Evolutionary conservation across 2,113 vertebrate genomes (phyloP), one percentile per base, ranked within the genome.

Genomic region (Platanista minor): DNA sequence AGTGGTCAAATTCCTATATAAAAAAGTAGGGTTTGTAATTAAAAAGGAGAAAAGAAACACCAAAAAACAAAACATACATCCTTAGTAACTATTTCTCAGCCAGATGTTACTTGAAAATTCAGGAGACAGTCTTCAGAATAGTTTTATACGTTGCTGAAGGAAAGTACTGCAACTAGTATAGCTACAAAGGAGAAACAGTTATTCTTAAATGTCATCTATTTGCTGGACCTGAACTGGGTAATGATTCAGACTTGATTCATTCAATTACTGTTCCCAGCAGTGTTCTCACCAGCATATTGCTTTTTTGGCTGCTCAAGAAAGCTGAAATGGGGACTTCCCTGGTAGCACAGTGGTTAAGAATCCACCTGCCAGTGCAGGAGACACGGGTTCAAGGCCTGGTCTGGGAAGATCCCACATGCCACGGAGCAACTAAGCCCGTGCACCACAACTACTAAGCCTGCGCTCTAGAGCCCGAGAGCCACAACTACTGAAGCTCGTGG

Each of bases 201-300:
- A 95, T 96, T 98, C 92, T 98, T 95, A 98, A 98, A 98, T 96
- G 96, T 78, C 54, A 23, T 96, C 80, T 97, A 85, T 97, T 98
- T 98, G 95, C 96, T 96, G 94, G 97, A 97, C 17, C 31, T 96
- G 87, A 36, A 69, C 72, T 96, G 84, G 31, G 71, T 64, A 95
- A 83, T 91, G 94, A 98, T 98, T 98, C 96, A 77, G 82, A 89
- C 89, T 82, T 81, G 91, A 96, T 97, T 98, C 97, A 96, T 92
- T 97, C 98, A 98, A 83, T 98, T 98, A 98, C 95, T 96, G 59
- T 87, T 97, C 97, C 97, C 96, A 98, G 82, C 96, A 94, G 54
- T 95, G 69, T 97, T 98, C 95, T 97, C 96, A 71, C 94, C 4
- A 94, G 82, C 39, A 87, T 98, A 97, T 97, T 98, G 96, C 89